Percentiles rank a stretch among this genome's conserved stretches.
Conservation (phyloP, 1,140 invertebrate species). For the Samia ricini region DNA sequence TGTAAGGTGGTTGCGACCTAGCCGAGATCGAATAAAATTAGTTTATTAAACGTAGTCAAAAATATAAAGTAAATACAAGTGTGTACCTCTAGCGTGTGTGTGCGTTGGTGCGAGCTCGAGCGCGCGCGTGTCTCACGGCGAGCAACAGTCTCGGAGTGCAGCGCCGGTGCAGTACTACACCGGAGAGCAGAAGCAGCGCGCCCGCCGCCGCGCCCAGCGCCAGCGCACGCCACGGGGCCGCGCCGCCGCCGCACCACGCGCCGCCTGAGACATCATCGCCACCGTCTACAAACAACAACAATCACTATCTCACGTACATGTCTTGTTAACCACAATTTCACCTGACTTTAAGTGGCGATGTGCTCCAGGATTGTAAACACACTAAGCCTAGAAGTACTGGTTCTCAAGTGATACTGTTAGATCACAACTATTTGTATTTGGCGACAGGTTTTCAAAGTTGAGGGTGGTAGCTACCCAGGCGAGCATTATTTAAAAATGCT, state of each 20-base stretch:
- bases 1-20: too few relatives aligned
- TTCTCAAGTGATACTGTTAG: too few relatives aligned
- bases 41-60: not conserved
- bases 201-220: conserved; percentile 40
- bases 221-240: conserved; percentile 53
- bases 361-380: too few relatives aligned
- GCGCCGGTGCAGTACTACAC: conserved; percentile 42
- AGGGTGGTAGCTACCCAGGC: too few relatives aligned
- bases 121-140: conserved; percentile 47
- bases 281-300: conserved; percentile 18
- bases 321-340: too few relatives aligned
- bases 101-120: conserved; percentile 37
- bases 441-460: too few relatives aligned
- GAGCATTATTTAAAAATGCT: too few relatives aligned
- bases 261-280: conserved; percentile 11
- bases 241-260: conserved; percentile 32
- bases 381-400: too few relatives aligned
- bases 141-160: conserved; percentile 57
- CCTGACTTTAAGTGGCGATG: too few relatives aligned
- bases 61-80: not conserved
- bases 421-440: too few relatives aligned
- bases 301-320: too few relatives aligned
- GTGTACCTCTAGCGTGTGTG: conserved; percentile 49
- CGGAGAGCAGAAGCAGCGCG: conserved; percentile 39
- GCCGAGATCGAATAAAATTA: too few relatives aligned